phyloP scores from a whole-genome alignment of 2,113 vertebrate genomes.

The Carollia perspicillata region DNA sequence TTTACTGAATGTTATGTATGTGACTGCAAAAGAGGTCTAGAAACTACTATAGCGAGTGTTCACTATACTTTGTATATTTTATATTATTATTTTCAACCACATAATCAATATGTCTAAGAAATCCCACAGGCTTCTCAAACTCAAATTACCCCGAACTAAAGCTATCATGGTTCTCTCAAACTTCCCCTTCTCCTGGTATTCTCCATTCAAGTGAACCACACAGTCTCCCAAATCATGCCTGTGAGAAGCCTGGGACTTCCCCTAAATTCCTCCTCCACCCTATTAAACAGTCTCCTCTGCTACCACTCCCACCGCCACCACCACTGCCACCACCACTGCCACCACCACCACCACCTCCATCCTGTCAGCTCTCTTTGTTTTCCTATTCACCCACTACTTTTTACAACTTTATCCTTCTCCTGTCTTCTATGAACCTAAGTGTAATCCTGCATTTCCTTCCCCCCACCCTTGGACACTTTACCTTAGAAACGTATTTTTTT shows the following conservation, averaged over 20 bases:
- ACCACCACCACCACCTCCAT: neutral
- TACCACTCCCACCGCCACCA: neutral
- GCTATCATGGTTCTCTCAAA: neutral
- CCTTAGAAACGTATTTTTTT: neutral
- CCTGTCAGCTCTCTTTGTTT: neutral
- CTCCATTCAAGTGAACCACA: neutral
- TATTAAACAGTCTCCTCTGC: neutral
- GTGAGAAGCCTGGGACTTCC: too few species aligned
- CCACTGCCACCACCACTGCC: too few species aligned
- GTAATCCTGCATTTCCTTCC: neutral
- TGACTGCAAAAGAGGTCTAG: neutral
- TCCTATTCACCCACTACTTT: neutral
- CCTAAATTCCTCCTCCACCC: neutral
- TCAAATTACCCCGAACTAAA: neutral
- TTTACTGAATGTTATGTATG: neutral
- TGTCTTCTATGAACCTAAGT: neutral
- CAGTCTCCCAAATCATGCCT: neutral
- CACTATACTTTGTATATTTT: neutral
- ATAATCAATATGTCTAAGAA: neutral
- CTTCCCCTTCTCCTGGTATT: neutral
- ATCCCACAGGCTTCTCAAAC: neutral
- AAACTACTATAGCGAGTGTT: neutral
- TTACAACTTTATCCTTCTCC: neutral
- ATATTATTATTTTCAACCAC: neutral
- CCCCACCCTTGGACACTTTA: too few species aligned